These are phyloP conservation scores for fruit fly (Drosophila melanogaster) DNA, from an alignment of 1,140 invertebrate genomes.

Conservation along the genomic window Release_6_plus_ISO1_MT NT_033777.3:11277001-11277500, in stretches of 20 bases:
- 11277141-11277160: not conserved
- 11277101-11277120: too few relatives aligned
- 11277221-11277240: conserved; percentile 57
- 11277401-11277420: conserved; percentile 72
- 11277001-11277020: too few relatives aligned
- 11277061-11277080: too few relatives aligned
- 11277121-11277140: too few relatives aligned
- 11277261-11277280: conserved; percentile 2
- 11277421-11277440: conserved; percentile 82
- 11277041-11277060: too few relatives aligned
- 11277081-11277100: too few relatives aligned
- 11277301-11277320: conserved; percentile 80
- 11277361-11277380: conserved; percentile 47
- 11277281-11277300: conserved; percentile 39
- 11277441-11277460: conserved; percentile 80
- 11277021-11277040: too few relatives aligned
- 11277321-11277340: conserved; percentile 84
- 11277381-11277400: conserved; percentile 50
- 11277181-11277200: conserved; percentile 2
- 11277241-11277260: conserved; percentile 1
- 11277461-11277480: conserved; percentile 81
- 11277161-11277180: not conserved
- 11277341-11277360: conserved; percentile 52
- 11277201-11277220: conserved; percentile 8
- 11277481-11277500: conserved; percentile 24